Percentiles rank a stretch among this genome's conserved stretches.
These are phyloP conservation scores for Protaetia brevitarsis DNA, from an alignment of 1,140 invertebrate genomes.

Conservation along the genomic window DNA sequence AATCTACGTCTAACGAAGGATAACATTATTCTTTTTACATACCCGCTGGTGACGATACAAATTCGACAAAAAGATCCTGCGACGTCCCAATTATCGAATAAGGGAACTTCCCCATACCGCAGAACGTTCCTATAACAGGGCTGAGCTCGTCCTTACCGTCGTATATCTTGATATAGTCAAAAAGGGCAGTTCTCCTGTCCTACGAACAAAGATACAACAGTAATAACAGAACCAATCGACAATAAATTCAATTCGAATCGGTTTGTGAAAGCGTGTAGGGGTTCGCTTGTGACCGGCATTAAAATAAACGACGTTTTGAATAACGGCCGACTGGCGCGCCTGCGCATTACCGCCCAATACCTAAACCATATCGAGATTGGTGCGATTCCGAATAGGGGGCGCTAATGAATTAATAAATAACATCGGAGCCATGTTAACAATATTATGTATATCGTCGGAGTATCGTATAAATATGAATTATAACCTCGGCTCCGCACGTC, in stretches of 20 bases:
- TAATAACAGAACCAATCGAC: no score
- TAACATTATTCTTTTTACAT: constrained; percentile 19
- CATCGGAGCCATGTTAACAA: neutral
- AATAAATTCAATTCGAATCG: constrained; percentile 20
- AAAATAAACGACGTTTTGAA: constrained; percentile 8
- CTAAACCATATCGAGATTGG: no score
- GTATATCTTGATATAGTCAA: constrained; percentile 86
- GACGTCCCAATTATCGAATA: constrained; percentile 91
- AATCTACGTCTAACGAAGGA: neutral
- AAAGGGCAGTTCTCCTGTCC: constrained; percentile 83
- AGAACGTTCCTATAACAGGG: constrained; percentile 86
- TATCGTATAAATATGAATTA: neutral
- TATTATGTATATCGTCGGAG: neutral
- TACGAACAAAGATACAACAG: constrained; percentile 34
- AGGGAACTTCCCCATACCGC: constrained; percentile 90
- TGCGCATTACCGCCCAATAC: no score
- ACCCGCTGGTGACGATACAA: constrained; percentile 83
- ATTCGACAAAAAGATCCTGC: constrained; percentile 85
- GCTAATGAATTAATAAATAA: neutral
- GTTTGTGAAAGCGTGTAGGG: neutral
- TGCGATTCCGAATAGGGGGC: no score
- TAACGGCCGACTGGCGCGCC: no score
- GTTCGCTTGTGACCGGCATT: neutral
- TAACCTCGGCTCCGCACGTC: neutral
- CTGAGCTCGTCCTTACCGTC: constrained; percentile 85